Evolutionary conservation across 2,797 vertebrate species (phyloP).

Genomic region (Schizothorax lantsangensis): DNA sequence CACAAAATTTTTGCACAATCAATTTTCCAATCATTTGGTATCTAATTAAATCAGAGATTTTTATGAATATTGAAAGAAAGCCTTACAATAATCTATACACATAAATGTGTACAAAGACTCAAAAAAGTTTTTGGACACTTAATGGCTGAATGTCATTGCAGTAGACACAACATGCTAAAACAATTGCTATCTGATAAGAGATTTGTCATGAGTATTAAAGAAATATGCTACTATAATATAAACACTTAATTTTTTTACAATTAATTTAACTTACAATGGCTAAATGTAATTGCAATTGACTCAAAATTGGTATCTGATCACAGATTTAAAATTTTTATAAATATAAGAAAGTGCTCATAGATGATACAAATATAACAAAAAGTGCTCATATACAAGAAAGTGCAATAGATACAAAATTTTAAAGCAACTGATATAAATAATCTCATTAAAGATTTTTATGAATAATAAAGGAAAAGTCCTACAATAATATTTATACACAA

Average conservation of each 20-base stretch:
- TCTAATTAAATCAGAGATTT: background rate
- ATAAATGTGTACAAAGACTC: background rate
- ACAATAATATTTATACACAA: no score
- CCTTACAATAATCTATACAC: background rate
- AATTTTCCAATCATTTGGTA: background rate
- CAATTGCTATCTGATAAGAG: background rate
- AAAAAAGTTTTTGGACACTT: background rate
- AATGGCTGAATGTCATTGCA: background rate
- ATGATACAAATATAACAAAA: no score
- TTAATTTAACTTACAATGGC: no score
- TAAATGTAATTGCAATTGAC: no score
- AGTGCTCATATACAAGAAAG: no score
- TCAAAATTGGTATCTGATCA: no score
- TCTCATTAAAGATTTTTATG: no score
- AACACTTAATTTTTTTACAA: background rate
- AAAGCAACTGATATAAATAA: no score
- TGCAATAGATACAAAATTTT: no score
- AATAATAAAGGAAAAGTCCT: no score
- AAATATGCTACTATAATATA: background rate
- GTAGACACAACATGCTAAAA: background rate
- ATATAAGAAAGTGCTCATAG: no score
- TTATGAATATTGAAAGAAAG: background rate
- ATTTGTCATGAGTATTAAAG: background rate
- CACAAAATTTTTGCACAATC: background rate
- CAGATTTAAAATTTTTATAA: no score